phyloP scores from a whole-genome alignment of 2,888 invertebrate species.

The Sarcophaga subvicina region DNA sequence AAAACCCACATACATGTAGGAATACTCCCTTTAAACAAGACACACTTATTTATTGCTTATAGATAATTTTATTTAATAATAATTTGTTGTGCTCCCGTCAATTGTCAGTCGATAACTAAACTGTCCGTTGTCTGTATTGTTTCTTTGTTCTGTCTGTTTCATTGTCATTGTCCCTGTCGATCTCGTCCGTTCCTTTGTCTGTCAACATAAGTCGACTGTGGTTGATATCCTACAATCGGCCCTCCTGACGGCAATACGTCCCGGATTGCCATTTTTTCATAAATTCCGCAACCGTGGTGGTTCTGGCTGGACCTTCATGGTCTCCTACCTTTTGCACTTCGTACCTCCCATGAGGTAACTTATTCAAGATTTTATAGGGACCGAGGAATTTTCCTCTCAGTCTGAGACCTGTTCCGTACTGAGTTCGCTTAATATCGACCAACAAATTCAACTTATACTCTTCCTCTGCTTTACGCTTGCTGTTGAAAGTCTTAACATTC shows the following conservation, averaged over 20 bases:
- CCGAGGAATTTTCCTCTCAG: constrained; percentile 53
- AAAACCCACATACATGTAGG: too few species aligned
- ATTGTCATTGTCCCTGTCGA: too few species aligned
- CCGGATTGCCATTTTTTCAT: constrained; percentile 25
- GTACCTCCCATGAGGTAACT: constrained; percentile 7
- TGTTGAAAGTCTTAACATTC: constrained; percentile 33
- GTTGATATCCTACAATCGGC: constrained; percentile 62
- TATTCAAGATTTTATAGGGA: constrained; percentile 37
- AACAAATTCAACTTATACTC: constrained; percentile 27
- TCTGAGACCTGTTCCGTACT: constrained; percentile 46
- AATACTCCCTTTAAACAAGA: too few species aligned
- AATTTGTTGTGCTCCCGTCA: too few species aligned
- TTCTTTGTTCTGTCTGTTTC: too few species aligned
- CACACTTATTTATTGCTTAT: too few species aligned
- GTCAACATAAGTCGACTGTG: too few species aligned
- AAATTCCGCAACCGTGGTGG: constrained; percentile 8
- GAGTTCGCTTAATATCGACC: constrained; percentile 55
- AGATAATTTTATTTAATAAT: too few species aligned
- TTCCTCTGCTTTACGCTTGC: constrained; percentile 18
- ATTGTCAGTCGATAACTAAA: too few species aligned
- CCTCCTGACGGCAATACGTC: constrained; percentile 66
- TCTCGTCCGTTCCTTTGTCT: too few species aligned
- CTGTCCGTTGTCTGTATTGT: too few species aligned
- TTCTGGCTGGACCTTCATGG: constrained; percentile 18
- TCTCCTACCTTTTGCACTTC: constrained; percentile 29